Evolutionary conservation across 1,140 invertebrate genomes (phyloP), one percentile per base, ranked within the genome.

Genomic region (Philotrypesis tridentata): DNA sequence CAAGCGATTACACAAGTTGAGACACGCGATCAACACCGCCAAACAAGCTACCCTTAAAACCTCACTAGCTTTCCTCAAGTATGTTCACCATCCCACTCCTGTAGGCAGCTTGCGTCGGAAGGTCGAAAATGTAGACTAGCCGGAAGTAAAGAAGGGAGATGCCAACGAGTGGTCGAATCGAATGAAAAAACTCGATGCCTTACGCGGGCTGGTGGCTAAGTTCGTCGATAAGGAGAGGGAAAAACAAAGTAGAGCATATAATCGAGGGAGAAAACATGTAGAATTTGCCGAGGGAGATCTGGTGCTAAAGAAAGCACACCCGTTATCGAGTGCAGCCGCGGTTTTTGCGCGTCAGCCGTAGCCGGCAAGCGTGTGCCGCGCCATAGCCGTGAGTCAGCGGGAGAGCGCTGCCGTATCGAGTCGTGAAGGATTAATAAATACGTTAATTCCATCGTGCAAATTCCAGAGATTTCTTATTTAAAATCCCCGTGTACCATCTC

Each of bases 1-100:
- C 48, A 67, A 84, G 14, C 82, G 87, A 76, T 80, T 89, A 17
- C 72, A 72, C 8, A 75, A 85, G 5, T 86, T 89, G 21, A 6
- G 74, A 65, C 74, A n/a, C n/a, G n/a, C n/a, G n/a, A n/a, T n/a
- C n/a, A n/a, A n/a, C n/a, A n/a, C n/a, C n/a, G 55, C 61, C 5
- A 60, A 40, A 5, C 74, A 77, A 17, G 5, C 74, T 4, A 37
- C 74, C 4, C 63, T 60, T 4, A 63, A 65, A 25, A 60, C 63
- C 2, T 77, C 74, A 14, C 21, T 60, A 21, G 55, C 74, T 1
- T 77, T 77, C 21, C 37, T 77, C 5, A 77, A 77, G 9, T 77
- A 27, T 23, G 74, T 55, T 7, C 23, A 60, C n/a, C 27, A 77
- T 17, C 74, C 74, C 3, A 12, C 6, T 9, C 60, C 74, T 2